Evolutionary conservation across 2,113 vertebrate genomes (phyloP).

Genomic region (Sylvicapra grimmia): DNA sequence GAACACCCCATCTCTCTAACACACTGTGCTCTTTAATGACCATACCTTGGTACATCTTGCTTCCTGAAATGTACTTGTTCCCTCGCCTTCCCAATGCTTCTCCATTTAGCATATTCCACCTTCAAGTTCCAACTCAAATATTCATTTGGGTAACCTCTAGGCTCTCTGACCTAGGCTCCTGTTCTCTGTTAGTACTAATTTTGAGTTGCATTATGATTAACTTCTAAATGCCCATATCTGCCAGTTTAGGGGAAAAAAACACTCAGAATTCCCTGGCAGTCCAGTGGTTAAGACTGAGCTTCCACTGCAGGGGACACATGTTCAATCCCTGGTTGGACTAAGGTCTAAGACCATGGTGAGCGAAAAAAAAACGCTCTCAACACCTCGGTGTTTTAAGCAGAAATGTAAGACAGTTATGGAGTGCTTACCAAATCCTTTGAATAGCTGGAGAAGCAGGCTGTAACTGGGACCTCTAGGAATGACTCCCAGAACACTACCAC

Average conservation of each 20-base stretch:
- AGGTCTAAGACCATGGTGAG: neutral
- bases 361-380: neutral
- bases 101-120: neutral
- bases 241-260: conserved; percentile 10
- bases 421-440: conserved; percentile 8
- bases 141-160: neutral
- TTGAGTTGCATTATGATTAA: neutral
- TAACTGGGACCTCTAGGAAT: neutral
- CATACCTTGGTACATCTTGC: neutral
- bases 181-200: neutral
- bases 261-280: neutral
- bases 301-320: neutral
- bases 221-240: neutral
- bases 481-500: neutral
- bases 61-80: neutral
- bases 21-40: neutral
- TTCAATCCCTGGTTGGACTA: neutral
- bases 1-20: neutral
- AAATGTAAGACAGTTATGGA: neutral
- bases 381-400: conserved; percentile 37
- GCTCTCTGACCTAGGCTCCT: neutral
- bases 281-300: neutral
- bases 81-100: neutral
- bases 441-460: neutral
- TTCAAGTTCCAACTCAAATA: conserved; percentile 20